phyloP scores from a whole-genome alignment of 92 coral and sea anemone species.

The Virgularia gustaviana region DNA sequence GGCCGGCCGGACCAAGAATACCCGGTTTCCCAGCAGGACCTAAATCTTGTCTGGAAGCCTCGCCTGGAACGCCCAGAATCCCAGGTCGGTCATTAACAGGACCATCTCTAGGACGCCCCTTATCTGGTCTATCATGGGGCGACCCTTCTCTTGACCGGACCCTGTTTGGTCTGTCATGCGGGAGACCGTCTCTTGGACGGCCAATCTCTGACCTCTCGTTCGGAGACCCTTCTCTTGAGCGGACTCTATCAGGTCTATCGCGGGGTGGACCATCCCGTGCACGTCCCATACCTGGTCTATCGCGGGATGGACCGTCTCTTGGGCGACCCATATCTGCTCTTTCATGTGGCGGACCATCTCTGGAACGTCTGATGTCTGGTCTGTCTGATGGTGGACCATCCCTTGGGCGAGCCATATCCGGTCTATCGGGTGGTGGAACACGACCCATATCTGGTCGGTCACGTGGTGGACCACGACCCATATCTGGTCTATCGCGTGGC shows the following conservation, averaged over 20 bases:
- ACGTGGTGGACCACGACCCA: constrained; percentile 4
- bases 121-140: constrained; percentile 17
- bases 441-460: constrained; percentile 31
- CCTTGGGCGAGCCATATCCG: constrained; percentile 5
- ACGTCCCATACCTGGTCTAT: constrained; percentile 16
- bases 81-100: not conserved
- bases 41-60: not conserved
- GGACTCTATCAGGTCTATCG: constrained; percentile 23
- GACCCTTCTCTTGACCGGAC: constrained; percentile 16
- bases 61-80: constrained; percentile 10
- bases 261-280: not conserved
- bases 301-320: constrained; percentile 3
- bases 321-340: constrained; percentile 11
- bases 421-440: not conserved
- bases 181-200: constrained; percentile 10
- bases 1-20: not conserved
- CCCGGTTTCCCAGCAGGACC: constrained; percentile 6
- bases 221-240: not conserved
- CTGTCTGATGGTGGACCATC: constrained; percentile 24
- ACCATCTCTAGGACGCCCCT: constrained; percentile 12
- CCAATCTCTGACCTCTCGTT: not conserved
- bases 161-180: not conserved
- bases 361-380: constrained; percentile 8
- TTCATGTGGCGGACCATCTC: not conserved
- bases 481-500: constrained; percentile 19